These are phyloP conservation scores for Sabellastarte sp. DNA, from an alignment of 2,888 invertebrate species.

Conservation along the genomic window DNA sequence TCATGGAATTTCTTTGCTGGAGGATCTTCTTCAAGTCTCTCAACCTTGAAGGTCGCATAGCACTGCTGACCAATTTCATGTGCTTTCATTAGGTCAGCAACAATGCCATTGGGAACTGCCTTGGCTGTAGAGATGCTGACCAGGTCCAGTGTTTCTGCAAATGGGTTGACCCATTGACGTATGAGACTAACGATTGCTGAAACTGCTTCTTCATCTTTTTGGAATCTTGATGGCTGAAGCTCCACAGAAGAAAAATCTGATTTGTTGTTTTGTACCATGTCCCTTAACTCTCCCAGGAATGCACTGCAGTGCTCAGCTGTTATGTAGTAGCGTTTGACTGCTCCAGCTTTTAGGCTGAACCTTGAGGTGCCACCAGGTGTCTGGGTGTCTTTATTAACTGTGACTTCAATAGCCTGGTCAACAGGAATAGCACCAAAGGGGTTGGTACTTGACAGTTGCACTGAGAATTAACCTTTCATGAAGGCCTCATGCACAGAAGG, in stretches of 20 bases:
- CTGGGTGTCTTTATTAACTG: constrained; percentile 24
- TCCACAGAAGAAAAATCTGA: not conserved
- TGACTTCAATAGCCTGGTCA: constrained; percentile 16
- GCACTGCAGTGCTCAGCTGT: constrained; percentile 9
- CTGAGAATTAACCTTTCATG: constrained; percentile 20
- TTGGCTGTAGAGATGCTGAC: constrained; percentile 18
- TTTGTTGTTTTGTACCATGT: not conserved
- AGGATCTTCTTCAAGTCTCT: constrained; percentile 19
- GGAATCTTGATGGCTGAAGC: constrained; percentile 12
- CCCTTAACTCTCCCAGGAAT: constrained; percentile 3
- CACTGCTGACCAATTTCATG: constrained; percentile 16
- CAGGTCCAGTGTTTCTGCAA: constrained; percentile 9
- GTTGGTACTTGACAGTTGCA: constrained; percentile 12
- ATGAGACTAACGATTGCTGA: constrained; percentile 16
- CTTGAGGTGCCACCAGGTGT: constrained; percentile 20
- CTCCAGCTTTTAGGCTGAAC: constrained; percentile 11
- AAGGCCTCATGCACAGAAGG: constrained; percentile 19
- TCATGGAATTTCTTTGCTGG: constrained; percentile 26
- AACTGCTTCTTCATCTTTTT: constrained; percentile 20
- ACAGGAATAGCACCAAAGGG: constrained; percentile 14
- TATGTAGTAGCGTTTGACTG: constrained; percentile 9
- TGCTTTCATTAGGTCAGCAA: constrained; percentile 19
- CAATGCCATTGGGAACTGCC: too few species aligned
- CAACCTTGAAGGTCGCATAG: constrained; percentile 23
- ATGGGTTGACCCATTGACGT: constrained; percentile 19